Evolutionary conservation across 2,888 invertebrate genomes (phyloP), one percentile per base, ranked within the genome.

Genomic region (Lumbricus terrestris): DNA sequence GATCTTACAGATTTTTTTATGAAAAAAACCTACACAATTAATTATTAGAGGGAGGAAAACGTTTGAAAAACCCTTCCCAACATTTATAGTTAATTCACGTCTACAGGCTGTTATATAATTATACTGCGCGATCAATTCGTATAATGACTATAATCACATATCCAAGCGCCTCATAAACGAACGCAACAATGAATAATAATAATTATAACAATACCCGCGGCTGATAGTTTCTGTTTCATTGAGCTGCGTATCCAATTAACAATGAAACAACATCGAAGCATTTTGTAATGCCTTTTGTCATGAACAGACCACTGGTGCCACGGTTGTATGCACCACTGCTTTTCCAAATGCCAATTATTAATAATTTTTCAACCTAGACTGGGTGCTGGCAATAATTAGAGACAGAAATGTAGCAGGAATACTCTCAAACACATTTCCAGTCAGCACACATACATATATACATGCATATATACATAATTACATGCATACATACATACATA

Each of bases 401-500:
- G 69, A 69, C n/a, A 8, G 1, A 3, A 69, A 8, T 8, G 69
- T 69, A n/a, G 69, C 69, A 69, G n/a, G 69, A n/a, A 69, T 8
- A 11, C 6, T 69, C 69, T 29, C 69, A 54, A 54, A 29, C 5
- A 54, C 29, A 54, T 54, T 47, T 47, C 47, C 47, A 47, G 47
- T 47, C 40, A 40, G 47, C 47, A 23, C n/a, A n/a, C n/a, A n/a
- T n/a, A n/a, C n/a, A n/a, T n/a, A n/a, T n/a, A n/a, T n/a, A n/a
- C 35, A 38, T 37, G 38, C 38, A 88, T 38, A 38, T 23, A 16
- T 38, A 88, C 38, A 13, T 88, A 88, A 23, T 38, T 88, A 88
- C 29, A 88, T 88, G 38, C 38, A 38, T 38, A 88, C 38, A 35
- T 88, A 38, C 38, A 4, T 35, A 69, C 89, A 91, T 91, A 42